phyloP scores from a whole-genome alignment of 1,140 invertebrate genomes.

The Thereuonema tuberculata region DNA sequence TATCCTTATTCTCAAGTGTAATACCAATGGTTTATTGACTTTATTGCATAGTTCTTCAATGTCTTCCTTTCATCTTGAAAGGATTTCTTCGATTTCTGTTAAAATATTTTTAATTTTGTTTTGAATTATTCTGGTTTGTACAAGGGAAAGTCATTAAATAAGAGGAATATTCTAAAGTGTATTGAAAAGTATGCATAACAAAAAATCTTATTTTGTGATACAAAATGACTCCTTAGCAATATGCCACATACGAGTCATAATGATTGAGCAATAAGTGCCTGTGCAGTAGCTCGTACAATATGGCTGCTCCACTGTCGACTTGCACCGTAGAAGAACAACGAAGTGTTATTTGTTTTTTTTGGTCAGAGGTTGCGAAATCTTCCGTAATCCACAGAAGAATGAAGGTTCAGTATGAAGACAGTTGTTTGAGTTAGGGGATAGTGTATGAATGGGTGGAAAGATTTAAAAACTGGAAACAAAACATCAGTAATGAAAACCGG shows the following conservation, averaged over 20 bases:
- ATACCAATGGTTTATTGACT: too few species aligned
- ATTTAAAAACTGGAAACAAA: not conserved
- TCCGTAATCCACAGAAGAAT: not conserved
- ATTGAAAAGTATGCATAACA: too few species aligned
- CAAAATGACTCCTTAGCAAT: not conserved
- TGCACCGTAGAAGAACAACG: not conserved
- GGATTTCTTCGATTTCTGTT: too few species aligned
- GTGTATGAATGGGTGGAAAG: not conserved
- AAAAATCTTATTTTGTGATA: not conserved
- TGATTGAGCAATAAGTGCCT: not conserved
- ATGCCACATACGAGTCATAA: not conserved
- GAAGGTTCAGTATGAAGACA: slow-evolving; percentile 2
- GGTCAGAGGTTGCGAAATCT: slow-evolving; percentile 1
- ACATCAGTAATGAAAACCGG: not conserved
- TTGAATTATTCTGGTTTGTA: too few species aligned
- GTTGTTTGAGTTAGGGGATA: not conserved
- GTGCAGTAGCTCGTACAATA: not conserved
- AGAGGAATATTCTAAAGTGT: too few species aligned
- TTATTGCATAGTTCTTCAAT: too few species aligned
- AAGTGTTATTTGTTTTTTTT: not conserved
- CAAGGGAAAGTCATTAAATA: too few species aligned
- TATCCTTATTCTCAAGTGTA: too few species aligned
- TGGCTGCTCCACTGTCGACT: slow-evolving; percentile 2
- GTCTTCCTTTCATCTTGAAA: too few species aligned
- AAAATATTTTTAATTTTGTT: too few species aligned